Evolutionary conservation across 2,888 invertebrate genomes (phyloP).

Genomic region (Caenorhabditis sulstoni): DNA sequence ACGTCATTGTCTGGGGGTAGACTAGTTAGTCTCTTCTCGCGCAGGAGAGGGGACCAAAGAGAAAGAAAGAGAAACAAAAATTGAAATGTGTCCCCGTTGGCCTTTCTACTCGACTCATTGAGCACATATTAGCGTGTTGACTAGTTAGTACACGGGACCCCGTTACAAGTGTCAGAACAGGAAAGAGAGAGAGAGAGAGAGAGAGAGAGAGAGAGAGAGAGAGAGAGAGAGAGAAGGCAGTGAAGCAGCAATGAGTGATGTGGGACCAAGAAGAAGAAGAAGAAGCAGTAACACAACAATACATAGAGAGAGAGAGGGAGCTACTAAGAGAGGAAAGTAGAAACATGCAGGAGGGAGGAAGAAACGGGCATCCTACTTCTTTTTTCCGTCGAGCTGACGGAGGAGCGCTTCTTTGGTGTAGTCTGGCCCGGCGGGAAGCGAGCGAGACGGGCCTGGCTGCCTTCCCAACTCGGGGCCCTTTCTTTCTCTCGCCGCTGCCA

Average conservation of each 20-base stretch:
- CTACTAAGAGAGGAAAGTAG: constrained; percentile 8
- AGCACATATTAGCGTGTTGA: constrained; percentile 10
- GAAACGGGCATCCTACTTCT: not conserved
- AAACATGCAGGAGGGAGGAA: constrained; percentile 4
- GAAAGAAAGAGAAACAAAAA: constrained; percentile 1
- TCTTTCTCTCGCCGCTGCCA: constrained; percentile 2
- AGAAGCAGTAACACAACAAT: constrained; percentile 10
- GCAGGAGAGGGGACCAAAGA: not conserved
- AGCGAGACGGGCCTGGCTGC: constrained; percentile 1
- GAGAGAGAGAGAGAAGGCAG: not conserved
- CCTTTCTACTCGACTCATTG: constrained; percentile 14
- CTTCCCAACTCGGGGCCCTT: not conserved
- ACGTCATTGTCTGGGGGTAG: constrained; percentile 18
- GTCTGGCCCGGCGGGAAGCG: constrained; percentile 1
- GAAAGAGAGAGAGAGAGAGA: not conserved
- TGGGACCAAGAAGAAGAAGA: not conserved
- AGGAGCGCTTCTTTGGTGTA: constrained; percentile 12
- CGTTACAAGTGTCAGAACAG: constrained; percentile 10
- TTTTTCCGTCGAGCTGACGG: not conserved
- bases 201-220: too few relatives aligned
- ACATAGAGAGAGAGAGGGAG: constrained; percentile 14
- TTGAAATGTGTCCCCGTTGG: not conserved
- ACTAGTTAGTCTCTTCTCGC: constrained; percentile 12
- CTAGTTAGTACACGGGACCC: constrained; percentile 11
- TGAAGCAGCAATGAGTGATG: constrained; percentile 27